Evolutionary conservation across 1,140 invertebrate genomes (phyloP).

Genomic region (Camponotus pennsylvanicus): DNA sequence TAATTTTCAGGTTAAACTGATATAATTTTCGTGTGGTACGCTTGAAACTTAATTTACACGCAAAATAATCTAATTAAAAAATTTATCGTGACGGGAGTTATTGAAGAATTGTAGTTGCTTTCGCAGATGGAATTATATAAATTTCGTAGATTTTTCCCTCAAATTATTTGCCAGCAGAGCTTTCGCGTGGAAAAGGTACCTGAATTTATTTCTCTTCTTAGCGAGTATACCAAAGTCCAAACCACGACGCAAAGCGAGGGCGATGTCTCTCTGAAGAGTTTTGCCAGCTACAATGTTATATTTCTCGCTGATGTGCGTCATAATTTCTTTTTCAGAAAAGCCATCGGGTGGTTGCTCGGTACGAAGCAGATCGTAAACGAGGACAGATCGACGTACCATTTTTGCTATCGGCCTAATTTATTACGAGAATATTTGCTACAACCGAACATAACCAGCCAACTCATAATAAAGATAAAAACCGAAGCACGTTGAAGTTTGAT

Average conservation of each 20-base stretch:
- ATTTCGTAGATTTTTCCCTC: constrained; percentile 12
- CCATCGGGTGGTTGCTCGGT: constrained; percentile 65
- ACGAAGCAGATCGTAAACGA: constrained; percentile 77
- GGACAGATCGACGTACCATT: constrained; percentile 75
- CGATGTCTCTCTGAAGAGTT: constrained; percentile 72
- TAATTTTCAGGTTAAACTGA: neutral
- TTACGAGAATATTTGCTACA: constrained; percentile 5
- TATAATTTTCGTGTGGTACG: neutral
- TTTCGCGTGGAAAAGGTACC: constrained; percentile 60
- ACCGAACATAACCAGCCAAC: neutral
- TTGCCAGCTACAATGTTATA: constrained; percentile 72
- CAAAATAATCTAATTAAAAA: neutral
- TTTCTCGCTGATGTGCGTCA: constrained; percentile 74
- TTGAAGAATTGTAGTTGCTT: constrained; percentile 5
- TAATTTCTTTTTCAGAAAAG: constrained; percentile 74
- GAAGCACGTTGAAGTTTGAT: constrained; percentile 23
- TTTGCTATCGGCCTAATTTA: neutral
- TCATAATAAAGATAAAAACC: constrained; percentile 28
- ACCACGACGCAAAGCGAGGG: constrained; percentile 75
- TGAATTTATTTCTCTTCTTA: constrained; percentile 77
- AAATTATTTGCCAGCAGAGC: constrained; percentile 30
- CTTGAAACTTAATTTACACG: neutral
- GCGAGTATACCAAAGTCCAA: constrained; percentile 79
- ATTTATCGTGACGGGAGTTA: constrained; percentile 13
- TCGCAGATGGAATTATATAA: constrained; percentile 29